Percentiles rank a stretch among this genome's conserved stretches.
These are phyloP conservation scores for Philaenus spumarius DNA, from an alignment of 1,140 invertebrate species.

Conservation along the genomic window DNA sequence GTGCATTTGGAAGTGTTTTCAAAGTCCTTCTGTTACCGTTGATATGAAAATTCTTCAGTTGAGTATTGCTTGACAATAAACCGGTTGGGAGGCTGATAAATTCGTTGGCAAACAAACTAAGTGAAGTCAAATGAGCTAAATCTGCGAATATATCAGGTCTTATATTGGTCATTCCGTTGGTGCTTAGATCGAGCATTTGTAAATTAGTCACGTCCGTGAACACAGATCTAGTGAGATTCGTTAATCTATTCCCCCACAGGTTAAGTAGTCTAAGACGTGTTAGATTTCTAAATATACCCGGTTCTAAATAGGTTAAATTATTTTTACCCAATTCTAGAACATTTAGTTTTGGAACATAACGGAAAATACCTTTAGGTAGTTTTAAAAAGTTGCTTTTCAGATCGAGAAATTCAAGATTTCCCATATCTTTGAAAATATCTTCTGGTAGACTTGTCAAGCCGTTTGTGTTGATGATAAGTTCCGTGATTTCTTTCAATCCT, in stretches of 20 bases:
- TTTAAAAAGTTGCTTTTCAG: conserved; percentile 49
- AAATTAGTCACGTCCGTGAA: conserved; percentile 51
- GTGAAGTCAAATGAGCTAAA: conserved; percentile 47
- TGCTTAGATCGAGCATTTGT: conserved; percentile 51
- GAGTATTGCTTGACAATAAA: conserved; percentile 47
- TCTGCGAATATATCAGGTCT: conserved; percentile 49
- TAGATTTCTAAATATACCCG: conserved; percentile 51
- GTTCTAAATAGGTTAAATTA: conserved; percentile 47
- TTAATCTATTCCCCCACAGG: conserved; percentile 54
- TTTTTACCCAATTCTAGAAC: conserved; percentile 55
- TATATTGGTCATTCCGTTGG: conserved; percentile 51
- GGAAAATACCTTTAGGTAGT: conserved; percentile 30
- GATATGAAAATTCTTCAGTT: conserved; percentile 47
- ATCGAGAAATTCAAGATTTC: conserved; percentile 50
- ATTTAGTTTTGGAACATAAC: conserved; percentile 43
- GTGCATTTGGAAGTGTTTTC: conserved; percentile 43
- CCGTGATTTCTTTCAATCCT: conserved; percentile 43
- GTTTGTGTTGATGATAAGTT: conserved; percentile 44
- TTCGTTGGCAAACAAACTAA: conserved; percentile 53
- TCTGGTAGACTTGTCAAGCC: conserved; percentile 46
- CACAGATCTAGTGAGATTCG: conserved; percentile 46
- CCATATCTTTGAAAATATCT: conserved; percentile 49
- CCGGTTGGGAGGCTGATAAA: conserved; percentile 48
- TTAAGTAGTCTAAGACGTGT: conserved; percentile 48
- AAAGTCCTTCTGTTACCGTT: conserved; percentile 48